Conservation (phyloP, 2,888 invertebrate genomes). For the Noctua pronuba region DNA sequence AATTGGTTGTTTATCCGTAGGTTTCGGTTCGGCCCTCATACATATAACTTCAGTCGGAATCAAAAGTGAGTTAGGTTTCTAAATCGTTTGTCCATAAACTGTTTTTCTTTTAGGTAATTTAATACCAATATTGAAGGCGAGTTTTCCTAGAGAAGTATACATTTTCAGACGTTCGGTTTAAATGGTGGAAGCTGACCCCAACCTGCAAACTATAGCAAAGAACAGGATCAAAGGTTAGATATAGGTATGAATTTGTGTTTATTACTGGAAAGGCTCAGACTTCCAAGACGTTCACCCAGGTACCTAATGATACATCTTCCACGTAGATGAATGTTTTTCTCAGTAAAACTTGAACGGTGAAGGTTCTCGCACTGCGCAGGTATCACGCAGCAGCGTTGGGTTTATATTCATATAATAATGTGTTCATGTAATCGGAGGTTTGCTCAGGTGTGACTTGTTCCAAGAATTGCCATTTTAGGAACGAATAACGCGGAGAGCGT, state of each 20-base stretch:
- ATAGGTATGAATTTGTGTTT: constrained; percentile 16
- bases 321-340: constrained; percentile 34
- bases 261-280: background rate
- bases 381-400: constrained; percentile 17
- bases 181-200: background rate
- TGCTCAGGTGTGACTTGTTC: constrained; percentile 64
- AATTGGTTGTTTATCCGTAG: background rate
- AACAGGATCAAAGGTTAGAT: background rate
- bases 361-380: constrained; percentile 13
- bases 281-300: background rate
- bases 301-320: constrained; percentile 11
- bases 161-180: constrained; percentile 5
- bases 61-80: background rate
- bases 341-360: constrained; percentile 28
- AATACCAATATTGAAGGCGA: background rate
- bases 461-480: constrained; percentile 64
- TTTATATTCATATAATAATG: constrained; percentile 51
- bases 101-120: background rate
- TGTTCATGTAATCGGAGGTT: constrained; percentile 60
- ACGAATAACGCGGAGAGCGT: constrained; percentile 34
- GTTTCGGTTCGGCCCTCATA: background rate
- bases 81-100: background rate
- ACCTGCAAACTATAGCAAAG: background rate
- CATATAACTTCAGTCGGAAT: constrained; percentile 2
- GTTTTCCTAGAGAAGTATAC: background rate